Base-by-base conservation (phyloP, 2,113 vertebrate genomes). In the Rhinichthys klamathensis region DNA sequence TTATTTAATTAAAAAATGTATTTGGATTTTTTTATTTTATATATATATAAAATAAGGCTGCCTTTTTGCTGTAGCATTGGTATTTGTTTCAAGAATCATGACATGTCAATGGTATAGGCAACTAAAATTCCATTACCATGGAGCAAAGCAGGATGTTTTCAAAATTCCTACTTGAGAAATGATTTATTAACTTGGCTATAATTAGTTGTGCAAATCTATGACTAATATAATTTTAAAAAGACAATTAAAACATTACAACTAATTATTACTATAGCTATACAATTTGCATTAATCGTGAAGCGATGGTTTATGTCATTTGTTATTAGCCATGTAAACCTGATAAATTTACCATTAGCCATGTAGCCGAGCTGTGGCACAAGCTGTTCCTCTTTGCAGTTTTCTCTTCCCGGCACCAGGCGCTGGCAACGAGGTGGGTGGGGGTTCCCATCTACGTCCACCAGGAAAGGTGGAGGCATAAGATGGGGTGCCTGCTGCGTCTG, bases 401-500 rank as follows among this genome's bases (percentile, higher is more conserved):
- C 98, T 78, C 98, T 93, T 81, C 98, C 98, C n/a, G 98, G 98
- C 32, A 99, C 98, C 58, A 99, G 94, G 13, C 98, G 93, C 92
- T 99, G 98, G 90, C 93, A 97, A 91, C 92, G 94, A 12, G 97
- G 93, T 49, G 98, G 96, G 93, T 99, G 98, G 84, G 98, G 98
- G 91, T 99, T 99, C 74, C 98, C 98, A 89, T 99, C 98, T 8
- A 99, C 95, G 86, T 99, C 98, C 91, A 99, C 98, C 87, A 99
- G 92, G 92, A 99, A 99, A 0, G 98, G 98, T 0, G 98, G 96
- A 75, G 98, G 97, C 98, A 99, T 99, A 72, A 99, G 97, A 86
- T 99, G 98, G 18, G 98, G 98, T n/a, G 98, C 98, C 92, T 99
- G 98, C 89, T 99, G 98, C 1, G 98, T 99, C 94, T 99, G 98